These are phyloP conservation scores for Fragum sueziense DNA, from an alignment of 2,888 invertebrate genomes.

Conservation along the genomic window DNA sequence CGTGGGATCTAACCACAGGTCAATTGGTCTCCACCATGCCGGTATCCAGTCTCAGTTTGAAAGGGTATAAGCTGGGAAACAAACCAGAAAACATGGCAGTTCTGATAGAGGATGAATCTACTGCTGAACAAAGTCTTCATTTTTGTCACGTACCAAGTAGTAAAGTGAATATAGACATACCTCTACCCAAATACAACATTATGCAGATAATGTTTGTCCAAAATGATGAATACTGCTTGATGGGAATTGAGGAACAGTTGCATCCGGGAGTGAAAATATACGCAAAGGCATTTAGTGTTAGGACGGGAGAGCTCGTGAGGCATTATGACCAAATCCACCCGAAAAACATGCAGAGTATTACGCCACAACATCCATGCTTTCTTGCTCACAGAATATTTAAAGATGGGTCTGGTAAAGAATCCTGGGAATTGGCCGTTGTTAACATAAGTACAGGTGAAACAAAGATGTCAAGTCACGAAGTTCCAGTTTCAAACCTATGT, in stretches of 20 bases:
- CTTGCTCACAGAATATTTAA: conserved; percentile 45
- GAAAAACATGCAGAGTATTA: conserved; percentile 47
- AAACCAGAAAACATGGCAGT: conserved; percentile 53
- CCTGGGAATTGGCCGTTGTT: conserved; percentile 50
- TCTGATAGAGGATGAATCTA: conserved; percentile 38
- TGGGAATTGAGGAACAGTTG: conserved; percentile 50
- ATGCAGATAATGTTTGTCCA: conserved; percentile 51
- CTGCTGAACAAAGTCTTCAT: not conserved
- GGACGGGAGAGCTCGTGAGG: conserved; percentile 25
- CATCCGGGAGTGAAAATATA: conserved; percentile 49
- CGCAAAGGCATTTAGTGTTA: conserved; percentile 35
- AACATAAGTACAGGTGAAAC: conserved; percentile 55
- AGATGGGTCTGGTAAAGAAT: conserved; percentile 45
- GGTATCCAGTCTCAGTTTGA: conserved; percentile 60
- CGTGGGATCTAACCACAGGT: conserved; percentile 61
- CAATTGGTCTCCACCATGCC: conserved; percentile 46
- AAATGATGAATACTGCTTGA: conserved; percentile 48
- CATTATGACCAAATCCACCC: conserved; percentile 50
- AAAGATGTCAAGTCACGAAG: conserved; percentile 32
- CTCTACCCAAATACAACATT: conserved; percentile 42
- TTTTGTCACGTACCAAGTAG: conserved; percentile 35
- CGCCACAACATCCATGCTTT: conserved; percentile 51
- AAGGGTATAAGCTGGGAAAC: conserved; percentile 50
- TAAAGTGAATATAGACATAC: conserved; percentile 24
- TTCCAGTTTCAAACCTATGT: conserved; percentile 30